Evolutionary conservation across 2,888 invertebrate genomes (phyloP).

Genomic region (Clepsis dumicolana): DNA sequence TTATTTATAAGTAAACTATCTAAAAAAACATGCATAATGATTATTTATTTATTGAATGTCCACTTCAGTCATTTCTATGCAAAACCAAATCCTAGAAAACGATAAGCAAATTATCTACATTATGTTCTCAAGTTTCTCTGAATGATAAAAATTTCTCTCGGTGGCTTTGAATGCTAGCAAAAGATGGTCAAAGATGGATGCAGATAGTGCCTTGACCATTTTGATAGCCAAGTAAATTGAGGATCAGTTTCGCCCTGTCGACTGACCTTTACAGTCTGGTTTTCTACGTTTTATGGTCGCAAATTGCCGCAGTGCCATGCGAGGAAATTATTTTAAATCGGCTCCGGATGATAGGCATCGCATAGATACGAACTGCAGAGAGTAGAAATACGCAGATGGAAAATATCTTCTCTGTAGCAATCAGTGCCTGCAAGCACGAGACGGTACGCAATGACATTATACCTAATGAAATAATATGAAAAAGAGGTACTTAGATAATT

Average conservation of each 20-base stretch:
- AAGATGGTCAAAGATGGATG: neutral
- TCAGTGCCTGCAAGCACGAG: no score
- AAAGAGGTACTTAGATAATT: no score
- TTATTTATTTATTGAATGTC: no score
- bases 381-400: slow-evolving; percentile 15
- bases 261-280: slow-evolving; percentile 43
- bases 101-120: neutral
- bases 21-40: no score
- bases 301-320: slow-evolving; percentile 47
- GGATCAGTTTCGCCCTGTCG: slow-evolving; percentile 15
- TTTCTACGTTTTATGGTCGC: slow-evolving; percentile 48
- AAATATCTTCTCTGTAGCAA: neutral
- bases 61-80: slow-evolving; percentile 10
- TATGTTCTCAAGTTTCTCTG: neutral
- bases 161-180: neutral
- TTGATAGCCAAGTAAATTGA: slow-evolving; percentile 13
- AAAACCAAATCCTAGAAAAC: neutral
- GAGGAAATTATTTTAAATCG: slow-evolving; percentile 58
- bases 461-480: no score
- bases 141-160: neutral
- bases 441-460: no score
- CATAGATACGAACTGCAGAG: slow-evolving; percentile 45
- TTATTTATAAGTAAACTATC: no score
- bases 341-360: slow-evolving; percentile 50
- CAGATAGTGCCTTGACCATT: no score